These are phyloP conservation scores for Gila orcuttii DNA, from an alignment of 2,113 vertebrate species.

Conservation along the genomic window DNA sequence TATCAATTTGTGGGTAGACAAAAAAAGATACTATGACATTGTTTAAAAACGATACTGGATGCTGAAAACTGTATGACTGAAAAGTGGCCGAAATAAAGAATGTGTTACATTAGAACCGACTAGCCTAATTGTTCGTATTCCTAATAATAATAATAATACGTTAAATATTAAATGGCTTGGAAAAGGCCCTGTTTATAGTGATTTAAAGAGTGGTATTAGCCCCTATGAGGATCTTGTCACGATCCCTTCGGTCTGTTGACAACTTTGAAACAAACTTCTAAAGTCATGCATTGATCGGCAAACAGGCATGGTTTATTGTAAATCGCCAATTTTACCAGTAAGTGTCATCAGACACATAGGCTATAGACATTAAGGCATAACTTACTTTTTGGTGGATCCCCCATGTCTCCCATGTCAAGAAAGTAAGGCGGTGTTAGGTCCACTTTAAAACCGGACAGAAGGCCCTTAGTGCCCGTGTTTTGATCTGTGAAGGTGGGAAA, in stretches of 20 bases:
- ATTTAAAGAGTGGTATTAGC: conserved; percentile 1
- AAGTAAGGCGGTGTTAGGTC: conserved; percentile 90
- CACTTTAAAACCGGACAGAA: conserved; percentile 87
- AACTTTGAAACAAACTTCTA: conserved; percentile 18
- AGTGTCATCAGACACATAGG: conserved; percentile 11
- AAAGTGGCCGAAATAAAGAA: not conserved
- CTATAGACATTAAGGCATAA: conserved; percentile 53
- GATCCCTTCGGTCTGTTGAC: not conserved
- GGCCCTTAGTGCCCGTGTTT: conserved; percentile 68
- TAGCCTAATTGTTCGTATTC: not conserved
- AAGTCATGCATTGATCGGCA: conserved; percentile 1
- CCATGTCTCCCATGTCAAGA: conserved; percentile 98
- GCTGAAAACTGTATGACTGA: not conserved
- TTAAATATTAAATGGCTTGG: not conserved
- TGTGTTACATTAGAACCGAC: conserved; percentile 1
- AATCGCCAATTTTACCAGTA: not conserved
- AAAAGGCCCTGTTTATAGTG: not conserved
- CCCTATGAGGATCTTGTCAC: not conserved
- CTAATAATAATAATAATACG: conserved; percentile 30
- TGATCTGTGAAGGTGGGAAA: conserved; percentile 48
- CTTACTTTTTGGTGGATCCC: conserved; percentile 99
- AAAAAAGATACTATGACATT: not conserved
- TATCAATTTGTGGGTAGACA: not conserved
- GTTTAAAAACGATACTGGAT: not conserved
- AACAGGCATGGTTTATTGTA: not conserved